Evolutionary conservation across 2,888 invertebrate species (phyloP).

Genomic region (Drosophila meridiana): DNA sequence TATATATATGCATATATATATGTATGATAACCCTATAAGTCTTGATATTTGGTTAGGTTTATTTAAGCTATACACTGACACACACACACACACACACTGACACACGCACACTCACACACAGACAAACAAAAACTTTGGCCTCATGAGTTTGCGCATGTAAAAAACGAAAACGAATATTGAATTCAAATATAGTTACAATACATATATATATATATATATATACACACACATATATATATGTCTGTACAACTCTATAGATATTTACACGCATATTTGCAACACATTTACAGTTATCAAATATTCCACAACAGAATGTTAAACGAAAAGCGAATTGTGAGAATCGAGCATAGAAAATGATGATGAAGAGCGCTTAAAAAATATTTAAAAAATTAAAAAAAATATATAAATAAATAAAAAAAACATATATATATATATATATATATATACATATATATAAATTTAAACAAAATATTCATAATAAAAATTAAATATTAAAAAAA

Average conservation of each 20-base stretch:
- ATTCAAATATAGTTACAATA: constrained; percentile 49
- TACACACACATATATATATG: constrained; percentile 4
- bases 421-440: neutral
- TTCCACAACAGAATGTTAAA: constrained; percentile 46
- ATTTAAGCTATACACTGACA: constrained; percentile 51
- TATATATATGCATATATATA: constrained; percentile 8
- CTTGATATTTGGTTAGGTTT: constrained; percentile 58
- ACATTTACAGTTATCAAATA: constrained; percentile 44
- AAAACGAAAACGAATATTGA: constrained; percentile 61
- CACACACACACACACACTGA: constrained; percentile 16
- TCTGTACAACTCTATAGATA: constrained; percentile 11
- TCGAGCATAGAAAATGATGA: constrained; percentile 54
- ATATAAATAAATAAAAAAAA: neutral
- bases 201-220: constrained; percentile 8
- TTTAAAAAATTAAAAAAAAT: neutral
- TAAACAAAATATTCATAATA: constrained; percentile 1
- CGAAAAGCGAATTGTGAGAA: constrained; percentile 77
- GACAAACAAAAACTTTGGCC: constrained; percentile 57
- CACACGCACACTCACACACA: constrained; percentile 16
- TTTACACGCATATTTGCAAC: constrained; percentile 39
- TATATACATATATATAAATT: neutral
- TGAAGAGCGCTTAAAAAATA: constrained; percentile 2
- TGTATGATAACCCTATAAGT: constrained; percentile 41
- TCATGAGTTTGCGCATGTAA: constrained; percentile 79
- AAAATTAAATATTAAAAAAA: neutral